Evolutionary conservation across 2,888 invertebrate species (phyloP), one percentile per base, ranked within the genome.

Genomic region (Callosobruchus maculatus): DNA sequence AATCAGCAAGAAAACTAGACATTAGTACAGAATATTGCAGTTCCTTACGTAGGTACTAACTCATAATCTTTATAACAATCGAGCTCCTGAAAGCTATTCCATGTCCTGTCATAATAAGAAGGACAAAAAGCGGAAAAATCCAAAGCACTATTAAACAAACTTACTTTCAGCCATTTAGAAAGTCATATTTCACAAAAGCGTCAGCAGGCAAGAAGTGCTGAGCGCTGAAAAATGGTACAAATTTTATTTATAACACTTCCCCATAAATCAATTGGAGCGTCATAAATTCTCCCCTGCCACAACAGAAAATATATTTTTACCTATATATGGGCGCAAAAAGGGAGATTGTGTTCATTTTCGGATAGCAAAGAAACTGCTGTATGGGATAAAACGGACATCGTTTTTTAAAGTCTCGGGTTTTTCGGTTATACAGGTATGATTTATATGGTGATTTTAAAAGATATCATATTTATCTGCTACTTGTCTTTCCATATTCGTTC

Each of bases 221-320:
- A 71, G 68, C 73, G 71, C 22, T 75, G 74, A 75, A 75, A 75
- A 75, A 75, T 75, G 73, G 72, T 71, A 30, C 69, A 73, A 75
- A 72, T 75, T 72, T 75, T 75, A 75, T 75, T 75, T 75, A 73
- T 72, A 75, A 71, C 74, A 73, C 49, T 75, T 72, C 70, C 71
- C 69, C 74, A 75, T 75, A 75, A 75, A 75, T 75, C 74, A 75
- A 75, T 75, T 75, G 74, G 68, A 68, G 22, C 66, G 30, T 67
- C 71, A 70, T 73, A 75, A 71, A 73, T 75, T 71, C 69, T 69
- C 74, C 74, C 30, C 74, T 68, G 49, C 7, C 49, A 18, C 49
- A 49, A 49, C 49, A 18, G 49, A 49, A 49, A 49, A 49, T 49
- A 49, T 49, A 49, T 49, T 49, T 49, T 18, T 49, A 49, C 49